Conservation (phyloP, 2,113 vertebrate genomes). For the Ochotona curzoniae region DNA sequence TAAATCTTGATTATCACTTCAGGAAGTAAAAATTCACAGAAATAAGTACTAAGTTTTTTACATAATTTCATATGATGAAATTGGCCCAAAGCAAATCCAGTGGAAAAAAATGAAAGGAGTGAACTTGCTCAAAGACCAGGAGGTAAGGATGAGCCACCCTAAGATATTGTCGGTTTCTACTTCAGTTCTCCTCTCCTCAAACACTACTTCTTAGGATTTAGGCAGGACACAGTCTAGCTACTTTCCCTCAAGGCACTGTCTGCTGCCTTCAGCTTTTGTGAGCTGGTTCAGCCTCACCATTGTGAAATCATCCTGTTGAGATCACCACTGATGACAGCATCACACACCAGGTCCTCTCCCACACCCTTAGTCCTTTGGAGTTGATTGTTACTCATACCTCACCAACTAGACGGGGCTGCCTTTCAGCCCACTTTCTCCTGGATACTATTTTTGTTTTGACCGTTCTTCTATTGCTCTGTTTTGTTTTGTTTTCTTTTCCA, state of each 20-base stretch:
- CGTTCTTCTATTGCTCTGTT: neutral
- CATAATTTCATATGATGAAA: neutral
- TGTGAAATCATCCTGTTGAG: neutral
- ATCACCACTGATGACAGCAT: neutral
- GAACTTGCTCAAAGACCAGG: neutral
- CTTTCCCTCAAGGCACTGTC: neutral
- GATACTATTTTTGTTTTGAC: neutral
- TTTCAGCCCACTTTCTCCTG: neutral
- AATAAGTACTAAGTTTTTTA: slow-evolving; percentile 15
- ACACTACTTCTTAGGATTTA: neutral
- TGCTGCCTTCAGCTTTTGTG: neutral
- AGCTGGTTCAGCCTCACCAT: neutral
- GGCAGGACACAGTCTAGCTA: neutral
- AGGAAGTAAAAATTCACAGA: neutral
- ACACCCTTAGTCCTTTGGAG: neutral
- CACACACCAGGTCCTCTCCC: neutral
- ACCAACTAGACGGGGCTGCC: neutral
- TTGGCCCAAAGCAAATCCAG: slow-evolving; percentile 2
- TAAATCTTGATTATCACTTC: slow-evolving; percentile 28
- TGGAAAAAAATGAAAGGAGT: neutral
- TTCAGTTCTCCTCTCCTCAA: neutral
- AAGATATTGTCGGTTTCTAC: neutral
- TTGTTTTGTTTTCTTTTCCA: neutral
- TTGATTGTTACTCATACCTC: neutral
- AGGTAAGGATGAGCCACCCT: neutral